Base-by-base conservation (phyloP, 2,113 vertebrate species). In the Ranitomeya variabilis region DNA sequence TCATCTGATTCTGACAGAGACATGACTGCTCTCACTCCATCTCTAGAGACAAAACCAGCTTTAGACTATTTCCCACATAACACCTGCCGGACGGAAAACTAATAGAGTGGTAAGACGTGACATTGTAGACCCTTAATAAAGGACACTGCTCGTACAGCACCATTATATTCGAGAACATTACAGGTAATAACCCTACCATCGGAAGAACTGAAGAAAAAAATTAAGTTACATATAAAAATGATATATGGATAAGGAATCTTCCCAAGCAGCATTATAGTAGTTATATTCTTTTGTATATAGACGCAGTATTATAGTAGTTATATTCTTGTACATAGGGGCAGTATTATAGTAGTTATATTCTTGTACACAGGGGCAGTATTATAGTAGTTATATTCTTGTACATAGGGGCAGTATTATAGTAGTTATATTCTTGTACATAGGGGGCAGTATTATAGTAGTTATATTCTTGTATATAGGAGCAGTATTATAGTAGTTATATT, bases 251-350 rank as follows among this genome's bases (percentile, higher is more conserved):
- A 45, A 45, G 5, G 37, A 5, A 45, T 45, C 37, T 45, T 45
- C 37, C 37, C 37, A 45, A 45, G 69, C 69, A 69, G 11, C 26
- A 69, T 69, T 69, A 69, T 69, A 69, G 66, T 69, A 69, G 66
- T 69, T 69, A 69, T 69, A 69, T 69, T 69, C 66, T 23, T 69
- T 23, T 69, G n/a, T 23, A 69, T 12, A 69, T 69, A 69, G 66
- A 8, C 11, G n/a, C n/a, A 23, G n/a, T 69, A 69, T 23, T 69
- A 69, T 69, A 26, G 66, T 26, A 69, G 66, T 69, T 69, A 69
- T 69, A 69, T 69, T 69, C 66, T 69, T 69, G 66, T 31, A 31
- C 2, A 31, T 31, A 31, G 26, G 26, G 26, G 26, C 26, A 31
- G 26, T 31, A 31, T 31, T 31, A 1, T 31, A 31, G 26, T 31